Conservation (phyloP, 1,140 invertebrate genomes). For the Holotrichia oblita region DNA sequence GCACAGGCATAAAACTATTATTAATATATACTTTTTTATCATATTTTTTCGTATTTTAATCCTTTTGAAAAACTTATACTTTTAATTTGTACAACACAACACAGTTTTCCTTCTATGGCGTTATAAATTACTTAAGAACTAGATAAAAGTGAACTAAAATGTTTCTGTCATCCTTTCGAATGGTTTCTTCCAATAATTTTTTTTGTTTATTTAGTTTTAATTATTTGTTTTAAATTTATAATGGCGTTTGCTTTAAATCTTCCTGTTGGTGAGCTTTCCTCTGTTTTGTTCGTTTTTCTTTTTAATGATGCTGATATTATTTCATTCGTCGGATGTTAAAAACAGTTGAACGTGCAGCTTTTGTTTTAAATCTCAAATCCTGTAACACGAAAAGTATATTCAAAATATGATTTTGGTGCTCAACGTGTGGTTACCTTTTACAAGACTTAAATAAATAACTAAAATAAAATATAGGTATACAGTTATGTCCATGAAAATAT, state of each 20-base stretch:
- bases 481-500: too few relatives aligned
- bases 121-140: slow-evolving; percentile 29
- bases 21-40: neutral
- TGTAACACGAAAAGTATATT: slow-evolving; percentile 24
- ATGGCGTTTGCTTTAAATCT: neutral
- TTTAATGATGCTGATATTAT: too few relatives aligned
- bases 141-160: slow-evolving; percentile 28
- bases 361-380: slow-evolving; percentile 43
- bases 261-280: neutral
- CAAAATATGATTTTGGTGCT: neutral
- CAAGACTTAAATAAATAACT: neutral
- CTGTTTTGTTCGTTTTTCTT: neutral
- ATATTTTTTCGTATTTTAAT: neutral
- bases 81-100: slow-evolving; percentile 37
- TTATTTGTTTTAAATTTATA: neutral
- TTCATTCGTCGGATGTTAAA: slow-evolving; percentile 20
- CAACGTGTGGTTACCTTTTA: too few relatives aligned
- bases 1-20: slow-evolving; percentile 9
- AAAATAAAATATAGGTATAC: neutral
- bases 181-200: neutral
- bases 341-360: slow-evolving; percentile 41
- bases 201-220: too few relatives aligned
- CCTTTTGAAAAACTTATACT: slow-evolving; percentile 27
- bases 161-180: neutral
- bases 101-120: slow-evolving; percentile 24